Conservation (phyloP, 2,113 vertebrate genomes). For the Tragelaphus buxtoni region DNA sequence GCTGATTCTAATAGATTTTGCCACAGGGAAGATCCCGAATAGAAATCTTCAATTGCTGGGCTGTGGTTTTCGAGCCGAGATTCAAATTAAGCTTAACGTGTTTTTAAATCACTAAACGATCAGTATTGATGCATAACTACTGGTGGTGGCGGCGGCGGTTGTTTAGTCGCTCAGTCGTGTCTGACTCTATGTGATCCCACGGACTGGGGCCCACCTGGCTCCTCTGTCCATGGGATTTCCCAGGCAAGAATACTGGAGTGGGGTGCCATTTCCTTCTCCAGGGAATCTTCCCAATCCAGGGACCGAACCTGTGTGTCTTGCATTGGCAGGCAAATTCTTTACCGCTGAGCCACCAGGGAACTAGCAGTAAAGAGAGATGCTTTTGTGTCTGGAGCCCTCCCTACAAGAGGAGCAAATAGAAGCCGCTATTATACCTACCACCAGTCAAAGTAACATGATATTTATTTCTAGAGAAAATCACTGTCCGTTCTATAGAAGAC, state of each 20-base stretch:
- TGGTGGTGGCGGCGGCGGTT: too few species aligned
- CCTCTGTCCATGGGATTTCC: background rate
- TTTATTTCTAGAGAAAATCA: conserved; percentile 1
- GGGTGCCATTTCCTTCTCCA: background rate
- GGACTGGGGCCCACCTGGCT: background rate
- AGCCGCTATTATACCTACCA: background rate
- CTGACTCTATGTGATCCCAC: background rate
- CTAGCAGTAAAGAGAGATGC: background rate
- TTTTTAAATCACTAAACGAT: background rate
- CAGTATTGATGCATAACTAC: background rate
- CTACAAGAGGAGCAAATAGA: background rate
- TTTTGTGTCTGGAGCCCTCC: background rate
- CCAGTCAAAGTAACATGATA: background rate
- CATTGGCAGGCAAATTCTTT: background rate
- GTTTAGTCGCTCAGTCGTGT: background rate
- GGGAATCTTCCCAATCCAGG: background rate
- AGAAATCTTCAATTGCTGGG: background rate
- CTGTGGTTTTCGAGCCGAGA: background rate
- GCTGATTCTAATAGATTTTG: background rate
- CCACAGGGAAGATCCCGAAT: background rate
- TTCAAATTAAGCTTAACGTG: background rate
- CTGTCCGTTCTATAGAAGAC: background rate
- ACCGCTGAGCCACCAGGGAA: background rate
- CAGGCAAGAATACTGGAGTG: background rate
- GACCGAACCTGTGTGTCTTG: background rate